A percentile compares a stretch with the other conserved stretches of the same genome.
Conservation (phyloP, 2,888 invertebrate genomes). For the Tetheella fluctuosa region DNA sequence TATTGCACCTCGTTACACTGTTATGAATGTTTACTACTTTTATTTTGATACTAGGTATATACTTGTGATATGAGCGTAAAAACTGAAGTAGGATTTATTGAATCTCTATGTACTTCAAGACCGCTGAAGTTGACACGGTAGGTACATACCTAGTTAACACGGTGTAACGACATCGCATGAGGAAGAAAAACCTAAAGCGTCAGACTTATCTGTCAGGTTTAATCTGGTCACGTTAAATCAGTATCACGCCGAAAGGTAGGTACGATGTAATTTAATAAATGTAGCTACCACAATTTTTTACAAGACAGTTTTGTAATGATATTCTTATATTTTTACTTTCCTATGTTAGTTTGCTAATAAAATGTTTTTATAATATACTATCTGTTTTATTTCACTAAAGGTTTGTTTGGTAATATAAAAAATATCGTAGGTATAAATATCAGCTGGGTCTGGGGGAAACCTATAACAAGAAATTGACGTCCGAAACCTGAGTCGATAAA, state of each 20-base stretch:
- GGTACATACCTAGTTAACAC: not conserved
- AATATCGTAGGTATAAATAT: not conserved
- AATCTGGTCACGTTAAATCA: constrained; percentile 59
- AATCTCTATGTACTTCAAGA: not conserved
- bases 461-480: not conserved
- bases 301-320: constrained; percentile 78
- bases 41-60: not conserved
- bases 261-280: constrained; percentile 62
- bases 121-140: not conserved
- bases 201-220: constrained; percentile 40
- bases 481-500: not conserved
- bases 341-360: constrained; percentile 84
- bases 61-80: not conserved
- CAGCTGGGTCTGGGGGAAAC: not conserved
- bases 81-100: not conserved
- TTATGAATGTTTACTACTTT: not conserved
- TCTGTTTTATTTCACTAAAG: constrained; percentile 30
- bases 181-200: not conserved
- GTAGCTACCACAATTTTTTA: constrained; percentile 75
- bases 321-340: constrained; percentile 84
- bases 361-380: constrained; percentile 72
- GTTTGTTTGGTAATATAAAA: not conserved
- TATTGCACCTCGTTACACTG: constrained; percentile 18
- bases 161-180: constrained; percentile 3
- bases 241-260: constrained; percentile 58